phyloP scores from a whole-genome alignment of 30 jellyfish, hydroid and myxozoan genomes.

The Aurelia sp. region DNA sequence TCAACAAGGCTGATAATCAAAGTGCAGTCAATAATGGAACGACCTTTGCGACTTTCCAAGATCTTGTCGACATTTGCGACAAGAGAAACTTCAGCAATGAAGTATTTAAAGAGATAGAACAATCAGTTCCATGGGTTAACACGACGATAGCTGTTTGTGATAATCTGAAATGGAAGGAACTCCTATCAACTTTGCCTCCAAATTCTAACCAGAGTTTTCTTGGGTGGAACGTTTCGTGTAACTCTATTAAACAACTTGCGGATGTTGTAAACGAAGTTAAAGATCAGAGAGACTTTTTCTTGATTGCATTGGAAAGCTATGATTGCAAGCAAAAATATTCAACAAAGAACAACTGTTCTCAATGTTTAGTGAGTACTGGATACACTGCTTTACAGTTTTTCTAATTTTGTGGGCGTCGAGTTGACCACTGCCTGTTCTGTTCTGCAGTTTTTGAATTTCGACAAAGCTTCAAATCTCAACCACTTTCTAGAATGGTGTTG shows the following conservation, averaged over 20 bases:
- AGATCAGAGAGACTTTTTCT: background rate
- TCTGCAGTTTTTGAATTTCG: too few relatives aligned
- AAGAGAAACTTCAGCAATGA: too few relatives aligned
- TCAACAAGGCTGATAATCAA: background rate
- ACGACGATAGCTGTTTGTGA: background rate
- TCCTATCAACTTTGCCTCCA: background rate
- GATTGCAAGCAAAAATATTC: constrained; percentile 37
- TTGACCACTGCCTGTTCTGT: too few relatives aligned
- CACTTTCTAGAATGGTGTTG: too few relatives aligned
- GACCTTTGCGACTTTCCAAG: too few relatives aligned
- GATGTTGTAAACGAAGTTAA: background rate
- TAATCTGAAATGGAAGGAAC: background rate
- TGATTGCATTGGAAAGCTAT: constrained; percentile 12
- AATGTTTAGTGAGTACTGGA: constrained; percentile 30
- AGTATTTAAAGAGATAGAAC: background rate
- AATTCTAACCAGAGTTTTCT: too few relatives aligned
- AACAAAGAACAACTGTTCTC: constrained; percentile 13
- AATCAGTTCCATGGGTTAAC: background rate
- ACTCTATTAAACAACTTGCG: background rate
- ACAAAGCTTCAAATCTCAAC: too few relatives aligned
- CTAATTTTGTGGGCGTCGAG: too few relatives aligned
- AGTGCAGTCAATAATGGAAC: background rate
- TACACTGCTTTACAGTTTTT: too few relatives aligned
- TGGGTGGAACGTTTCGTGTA: background rate
- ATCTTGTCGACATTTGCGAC: background rate